Evolutionary conservation across 2,888 invertebrate species (phyloP).

Genomic region (Euzetes globulus): DNA sequence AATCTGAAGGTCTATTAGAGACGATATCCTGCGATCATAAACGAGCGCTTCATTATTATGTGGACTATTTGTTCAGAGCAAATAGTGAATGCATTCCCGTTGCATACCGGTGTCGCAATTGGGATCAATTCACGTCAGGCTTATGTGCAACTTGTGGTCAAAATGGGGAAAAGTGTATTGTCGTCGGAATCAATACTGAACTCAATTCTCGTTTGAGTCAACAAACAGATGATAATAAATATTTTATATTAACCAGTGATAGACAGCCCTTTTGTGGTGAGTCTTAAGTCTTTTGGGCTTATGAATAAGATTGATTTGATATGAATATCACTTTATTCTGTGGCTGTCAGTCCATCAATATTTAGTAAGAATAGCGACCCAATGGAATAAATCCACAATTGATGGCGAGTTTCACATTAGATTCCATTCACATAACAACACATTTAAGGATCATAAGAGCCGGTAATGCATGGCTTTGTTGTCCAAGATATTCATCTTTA

Average conservation of each 20-base stretch:
- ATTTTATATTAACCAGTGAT: background rate
- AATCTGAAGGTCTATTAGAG: background rate
- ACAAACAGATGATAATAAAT: background rate
- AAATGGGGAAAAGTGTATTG: background rate
- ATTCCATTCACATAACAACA: background rate
- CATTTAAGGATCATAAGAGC: background rate
- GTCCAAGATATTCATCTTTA: background rate
- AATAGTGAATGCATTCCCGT: background rate
- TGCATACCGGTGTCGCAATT: background rate
- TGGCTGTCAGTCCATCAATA: background rate
- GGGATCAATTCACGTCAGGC: background rate
- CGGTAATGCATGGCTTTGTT: background rate
- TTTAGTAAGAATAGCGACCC: background rate
- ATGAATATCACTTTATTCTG: background rate
- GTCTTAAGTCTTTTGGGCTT: background rate
- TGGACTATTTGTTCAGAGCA: background rate
- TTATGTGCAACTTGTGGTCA: background rate
- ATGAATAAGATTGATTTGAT: background rate
- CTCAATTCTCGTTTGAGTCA: background rate
- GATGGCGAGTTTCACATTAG: background rate
- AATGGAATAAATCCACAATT: background rate
- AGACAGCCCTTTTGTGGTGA: background rate
- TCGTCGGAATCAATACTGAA: background rate
- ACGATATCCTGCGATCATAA: background rate
- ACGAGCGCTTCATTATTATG: background rate